Evolutionary conservation across 2,888 invertebrate genomes (phyloP).

Genomic region (Rhabditoides inermis): DNA sequence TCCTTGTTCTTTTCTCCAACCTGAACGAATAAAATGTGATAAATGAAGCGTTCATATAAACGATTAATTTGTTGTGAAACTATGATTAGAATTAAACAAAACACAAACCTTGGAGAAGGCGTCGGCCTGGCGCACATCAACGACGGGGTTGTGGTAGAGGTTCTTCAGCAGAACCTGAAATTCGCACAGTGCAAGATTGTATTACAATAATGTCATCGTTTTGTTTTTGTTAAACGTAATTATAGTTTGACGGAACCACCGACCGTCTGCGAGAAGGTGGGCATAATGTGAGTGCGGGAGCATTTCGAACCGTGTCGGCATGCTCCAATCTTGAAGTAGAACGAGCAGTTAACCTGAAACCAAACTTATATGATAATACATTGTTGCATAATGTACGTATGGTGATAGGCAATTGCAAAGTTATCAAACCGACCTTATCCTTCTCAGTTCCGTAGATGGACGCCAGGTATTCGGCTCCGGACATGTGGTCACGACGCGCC

Average conservation of each 20-base stretch:
- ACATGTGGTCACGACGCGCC: too few relatives aligned
- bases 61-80: background rate
- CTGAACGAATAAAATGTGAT: slow-evolving; percentile 7
- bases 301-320: slow-evolving; percentile 97
- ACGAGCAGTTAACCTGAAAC: slow-evolving; percentile 77
- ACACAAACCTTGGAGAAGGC: slow-evolving; percentile 14
- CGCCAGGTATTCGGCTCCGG: slow-evolving; percentile 81
- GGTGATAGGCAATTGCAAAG: too few relatives aligned
- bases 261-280: slow-evolving; percentile 95
- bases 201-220: too few relatives aligned
- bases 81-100: background rate
- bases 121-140: slow-evolving; percentile 39
- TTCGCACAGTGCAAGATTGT: too few relatives aligned
- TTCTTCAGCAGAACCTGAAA: slow-evolving; percentile 82
- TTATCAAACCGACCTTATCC: slow-evolving; percentile 70
- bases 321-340: slow-evolving; percentile 98
- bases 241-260: too few relatives aligned
- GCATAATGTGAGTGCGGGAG: slow-evolving; percentile 97
- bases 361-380: background rate
- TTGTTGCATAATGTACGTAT: slow-evolving; percentile 4
- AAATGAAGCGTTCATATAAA: slow-evolving; percentile 2
- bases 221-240: too few relatives aligned
- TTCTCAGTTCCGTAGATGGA: slow-evolving; percentile 96
- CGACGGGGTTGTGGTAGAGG: slow-evolving; percentile 76
- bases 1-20: slow-evolving; percentile 58